These are phyloP conservation scores for Stichopus chloronotus DNA, from an alignment of 35 echinoderm and acorn worm species.

Conservation along the genomic window DNA sequence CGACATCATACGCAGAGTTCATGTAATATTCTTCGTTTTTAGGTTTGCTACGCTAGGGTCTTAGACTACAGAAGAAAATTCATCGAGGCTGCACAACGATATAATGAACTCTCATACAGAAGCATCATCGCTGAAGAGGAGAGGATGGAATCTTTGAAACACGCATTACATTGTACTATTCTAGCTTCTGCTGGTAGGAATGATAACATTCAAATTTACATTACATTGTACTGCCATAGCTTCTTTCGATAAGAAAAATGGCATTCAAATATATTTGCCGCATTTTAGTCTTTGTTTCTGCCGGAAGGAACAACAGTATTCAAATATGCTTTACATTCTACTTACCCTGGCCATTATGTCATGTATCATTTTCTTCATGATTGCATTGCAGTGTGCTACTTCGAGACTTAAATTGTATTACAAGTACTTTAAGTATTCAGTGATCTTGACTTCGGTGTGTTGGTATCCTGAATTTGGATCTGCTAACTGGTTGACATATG, in stretches of 20 bases:
- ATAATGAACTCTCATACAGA: conserved; percentile 95
- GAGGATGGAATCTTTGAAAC: conserved; percentile 94
- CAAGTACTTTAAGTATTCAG: too few species aligned
- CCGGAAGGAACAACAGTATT: background rate
- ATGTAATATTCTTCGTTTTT: background rate
- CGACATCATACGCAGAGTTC: too few species aligned
- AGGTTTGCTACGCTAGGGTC: conserved; percentile 99
- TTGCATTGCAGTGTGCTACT: background rate
- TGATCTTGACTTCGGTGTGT: too few species aligned
- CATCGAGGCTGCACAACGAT: conserved; percentile 98
- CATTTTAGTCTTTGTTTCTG: background rate
- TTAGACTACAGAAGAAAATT: conserved; percentile 96
- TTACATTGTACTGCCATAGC: background rate
- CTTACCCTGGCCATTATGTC: background rate
- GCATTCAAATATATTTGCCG: background rate
- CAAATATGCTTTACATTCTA: background rate
- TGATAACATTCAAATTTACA: background rate
- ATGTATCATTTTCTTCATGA: background rate
- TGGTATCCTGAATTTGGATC: too few species aligned
- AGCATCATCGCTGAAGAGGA: conserved; percentile 97
- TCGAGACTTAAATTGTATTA: too few species aligned
- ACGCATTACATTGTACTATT: conserved; percentile 97
- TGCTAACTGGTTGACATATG: too few species aligned
- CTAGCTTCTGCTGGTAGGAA: conserved; percentile 91
- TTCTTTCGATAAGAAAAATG: background rate